Conservation (phyloP, 2,113 vertebrate species). For the Hippocampus zosterae region DNA sequence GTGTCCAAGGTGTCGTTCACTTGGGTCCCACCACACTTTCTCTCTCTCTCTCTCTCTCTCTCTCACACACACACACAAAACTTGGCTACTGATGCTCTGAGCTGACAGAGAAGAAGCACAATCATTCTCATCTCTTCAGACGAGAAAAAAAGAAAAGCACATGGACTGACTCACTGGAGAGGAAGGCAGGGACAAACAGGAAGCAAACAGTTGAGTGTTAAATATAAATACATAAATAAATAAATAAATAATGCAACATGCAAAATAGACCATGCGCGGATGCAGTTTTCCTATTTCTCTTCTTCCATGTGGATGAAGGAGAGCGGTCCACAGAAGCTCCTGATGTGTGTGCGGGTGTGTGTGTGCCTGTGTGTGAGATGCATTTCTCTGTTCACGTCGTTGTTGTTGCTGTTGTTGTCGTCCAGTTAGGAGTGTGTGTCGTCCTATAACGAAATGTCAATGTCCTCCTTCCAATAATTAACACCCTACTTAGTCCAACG, state of each 20-base stretch:
- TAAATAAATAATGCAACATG: constrained; percentile 1
- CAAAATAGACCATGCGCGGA: constrained; percentile 37
- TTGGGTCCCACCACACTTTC: not conserved
- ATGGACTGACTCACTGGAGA: constrained; percentile 33
- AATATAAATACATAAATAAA: constrained; percentile 26
- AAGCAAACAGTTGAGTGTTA: constrained; percentile 31
- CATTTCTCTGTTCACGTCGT: constrained; percentile 50
- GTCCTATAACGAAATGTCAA: constrained; percentile 55
- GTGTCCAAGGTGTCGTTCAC: constrained; percentile 19
- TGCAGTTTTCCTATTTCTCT: constrained; percentile 46
- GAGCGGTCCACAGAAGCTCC: constrained; percentile 47
- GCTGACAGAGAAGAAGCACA: constrained; percentile 65
- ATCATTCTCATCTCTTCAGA: constrained; percentile 43
- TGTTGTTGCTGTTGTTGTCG: constrained; percentile 43
- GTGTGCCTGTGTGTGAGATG: not conserved
- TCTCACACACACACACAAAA: not conserved
- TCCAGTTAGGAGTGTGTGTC: constrained; percentile 44
- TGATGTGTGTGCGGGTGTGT: constrained; percentile 31
- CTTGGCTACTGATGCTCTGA: not conserved
- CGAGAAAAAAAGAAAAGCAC: constrained; percentile 52
- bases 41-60: not conserved
- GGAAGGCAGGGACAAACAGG: constrained; percentile 1
- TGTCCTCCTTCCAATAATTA: constrained; percentile 46
- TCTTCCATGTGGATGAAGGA: constrained; percentile 52
- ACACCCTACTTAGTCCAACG: constrained; percentile 48